Conservation (phyloP, 2,113 vertebrate genomes). For the Hippocampus mohnikei region DNA sequence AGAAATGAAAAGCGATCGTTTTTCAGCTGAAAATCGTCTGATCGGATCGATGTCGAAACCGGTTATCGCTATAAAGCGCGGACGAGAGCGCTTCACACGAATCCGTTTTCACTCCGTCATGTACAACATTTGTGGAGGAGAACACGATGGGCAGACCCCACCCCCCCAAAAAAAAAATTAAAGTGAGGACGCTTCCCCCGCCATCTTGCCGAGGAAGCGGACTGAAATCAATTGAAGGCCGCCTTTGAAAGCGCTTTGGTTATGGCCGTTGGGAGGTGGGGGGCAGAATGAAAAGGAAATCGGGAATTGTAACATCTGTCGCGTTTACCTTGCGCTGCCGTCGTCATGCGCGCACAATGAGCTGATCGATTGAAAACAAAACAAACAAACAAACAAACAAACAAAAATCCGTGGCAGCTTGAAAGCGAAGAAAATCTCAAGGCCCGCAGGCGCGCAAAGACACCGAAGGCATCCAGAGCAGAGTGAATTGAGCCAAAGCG, state of each 20-base stretch:
- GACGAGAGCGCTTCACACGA: too few relatives aligned
- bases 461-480: conserved; percentile 68
- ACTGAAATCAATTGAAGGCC: conserved; percentile 79
- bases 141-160: background rate
- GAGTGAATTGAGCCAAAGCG: conserved; percentile 68
- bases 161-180: too few relatives aligned
- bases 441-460: conserved; percentile 69
- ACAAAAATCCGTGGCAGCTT: conserved; percentile 5
- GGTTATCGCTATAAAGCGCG: too few relatives aligned
- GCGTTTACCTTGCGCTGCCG: conserved; percentile 41
- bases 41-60: too few relatives aligned
- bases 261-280: conserved; percentile 59
- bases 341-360: conserved; percentile 65
- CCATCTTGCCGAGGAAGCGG: conserved; percentile 72
- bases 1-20: too few relatives aligned
- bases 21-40: too few relatives aligned
- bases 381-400: conserved; percentile 45
- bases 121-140: background rate
- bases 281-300: conserved; percentile 74
- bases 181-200: conserved; percentile 46
- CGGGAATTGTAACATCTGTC: conserved; percentile 75
- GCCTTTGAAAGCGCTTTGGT: conserved; percentile 76
- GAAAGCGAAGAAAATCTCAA: conserved; percentile 62
- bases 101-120: too few relatives aligned
- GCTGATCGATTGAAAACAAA: conserved; percentile 73